Percentiles rank a stretch among this genome's conserved stretches.
Conservation (phyloP, 2,888 invertebrate species). For the Sialis lutaria region DNA sequence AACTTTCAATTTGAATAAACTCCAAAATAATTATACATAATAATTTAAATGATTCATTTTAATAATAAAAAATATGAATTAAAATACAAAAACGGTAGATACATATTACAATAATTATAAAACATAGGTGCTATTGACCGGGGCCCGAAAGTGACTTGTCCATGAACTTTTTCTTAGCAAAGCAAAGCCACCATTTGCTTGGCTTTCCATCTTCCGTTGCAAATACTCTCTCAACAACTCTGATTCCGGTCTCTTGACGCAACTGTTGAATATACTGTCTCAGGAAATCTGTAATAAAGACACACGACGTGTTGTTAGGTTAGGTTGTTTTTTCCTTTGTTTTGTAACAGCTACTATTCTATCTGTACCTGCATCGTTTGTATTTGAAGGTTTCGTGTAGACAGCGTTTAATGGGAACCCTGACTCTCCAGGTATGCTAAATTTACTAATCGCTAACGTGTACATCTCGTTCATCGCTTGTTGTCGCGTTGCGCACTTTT, state of each 20-base stretch:
- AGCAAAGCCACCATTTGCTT: slow-evolving; percentile 99
- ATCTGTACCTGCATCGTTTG: slow-evolving; percentile 58
- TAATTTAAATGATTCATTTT: too few relatives aligned
- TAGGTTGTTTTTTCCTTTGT: too few relatives aligned
- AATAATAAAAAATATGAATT: too few relatives aligned
- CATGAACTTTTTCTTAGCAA: slow-evolving; percentile 99
- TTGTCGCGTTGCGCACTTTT: slow-evolving; percentile 75
- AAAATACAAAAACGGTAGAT: too few relatives aligned
- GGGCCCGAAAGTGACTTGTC: slow-evolving; percentile 90
- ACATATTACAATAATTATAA: not conserved
- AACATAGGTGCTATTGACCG: slow-evolving; percentile 40
- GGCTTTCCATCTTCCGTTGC: slow-evolving; percentile 83
- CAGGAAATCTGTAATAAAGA: slow-evolving; percentile 55
- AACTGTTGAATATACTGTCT: slow-evolving; percentile 85
- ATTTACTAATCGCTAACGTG: slow-evolving; percentile 81
- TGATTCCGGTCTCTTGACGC: slow-evolving; percentile 82
- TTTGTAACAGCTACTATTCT: not conserved
- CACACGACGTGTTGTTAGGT: too few relatives aligned
- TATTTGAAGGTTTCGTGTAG: slow-evolving; percentile 68
- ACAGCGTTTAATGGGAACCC: slow-evolving; percentile 93
- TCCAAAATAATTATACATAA: too few relatives aligned
- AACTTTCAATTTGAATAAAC: too few relatives aligned
- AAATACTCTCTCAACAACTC: slow-evolving; percentile 87
- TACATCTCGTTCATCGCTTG: slow-evolving; percentile 94
- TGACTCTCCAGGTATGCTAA: slow-evolving; percentile 91